Conservation (phyloP, 2,797 vertebrate genomes). For the Zalophus californianus region DNA sequence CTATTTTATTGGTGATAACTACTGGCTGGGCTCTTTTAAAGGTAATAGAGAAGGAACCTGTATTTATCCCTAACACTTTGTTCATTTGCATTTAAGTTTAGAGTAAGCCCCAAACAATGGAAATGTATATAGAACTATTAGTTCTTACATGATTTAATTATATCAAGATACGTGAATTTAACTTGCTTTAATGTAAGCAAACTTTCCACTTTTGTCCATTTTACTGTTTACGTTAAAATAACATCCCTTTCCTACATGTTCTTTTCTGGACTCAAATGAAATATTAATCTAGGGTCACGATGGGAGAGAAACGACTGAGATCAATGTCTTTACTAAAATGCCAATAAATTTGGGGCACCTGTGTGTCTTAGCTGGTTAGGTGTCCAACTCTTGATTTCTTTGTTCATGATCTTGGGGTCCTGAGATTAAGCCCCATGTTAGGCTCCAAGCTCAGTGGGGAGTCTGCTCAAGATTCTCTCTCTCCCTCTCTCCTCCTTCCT, state of each 20-base stretch:
- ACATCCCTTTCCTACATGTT: slow-evolving; percentile 75
- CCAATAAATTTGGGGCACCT: slow-evolving; percentile 80
- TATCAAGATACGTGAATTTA: slow-evolving; percentile 78
- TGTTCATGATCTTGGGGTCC: neutral
- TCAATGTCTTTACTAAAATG: slow-evolving; percentile 83
- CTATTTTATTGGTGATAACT: slow-evolving; percentile 63
- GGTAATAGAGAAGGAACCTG: slow-evolving; percentile 68
- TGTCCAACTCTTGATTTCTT: neutral
- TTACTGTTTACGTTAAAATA: slow-evolving; percentile 77
- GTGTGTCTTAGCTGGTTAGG: neutral
- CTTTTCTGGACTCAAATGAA: slow-evolving; percentile 75
- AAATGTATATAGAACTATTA: slow-evolving; percentile 81
- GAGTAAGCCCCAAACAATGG: slow-evolving; percentile 80
- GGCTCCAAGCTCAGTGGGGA: neutral
- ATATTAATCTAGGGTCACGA: slow-evolving; percentile 69
- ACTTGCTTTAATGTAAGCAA: slow-evolving; percentile 73
- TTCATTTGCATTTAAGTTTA: slow-evolving; percentile 80
- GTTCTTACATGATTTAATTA: slow-evolving; percentile 81
- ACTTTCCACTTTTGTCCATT: slow-evolving; percentile 75
- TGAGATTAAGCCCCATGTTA: neutral
- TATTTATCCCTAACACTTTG: slow-evolving; percentile 64
- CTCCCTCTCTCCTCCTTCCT: neutral
- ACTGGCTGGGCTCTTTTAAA: slow-evolving; percentile 46
- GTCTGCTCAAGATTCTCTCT: neutral
- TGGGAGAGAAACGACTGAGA: slow-evolving; percentile 75